Conservation (phyloP, 2,888 invertebrate species). For the Hyalella azteca region DNA sequence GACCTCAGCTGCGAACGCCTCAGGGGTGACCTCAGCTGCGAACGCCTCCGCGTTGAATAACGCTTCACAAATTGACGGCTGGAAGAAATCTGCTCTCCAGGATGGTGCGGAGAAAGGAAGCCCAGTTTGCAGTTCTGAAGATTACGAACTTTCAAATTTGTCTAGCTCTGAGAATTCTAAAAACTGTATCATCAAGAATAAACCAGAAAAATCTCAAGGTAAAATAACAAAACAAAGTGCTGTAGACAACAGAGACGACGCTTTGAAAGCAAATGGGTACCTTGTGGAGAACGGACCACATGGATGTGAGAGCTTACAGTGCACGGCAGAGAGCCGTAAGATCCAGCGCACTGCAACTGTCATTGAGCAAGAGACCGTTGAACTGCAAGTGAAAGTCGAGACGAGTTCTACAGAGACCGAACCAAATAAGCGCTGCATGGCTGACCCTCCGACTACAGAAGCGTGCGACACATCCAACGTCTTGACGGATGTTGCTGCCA, state of each 20-base stretch:
- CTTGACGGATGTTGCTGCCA: background rate
- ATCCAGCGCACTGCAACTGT: conserved; percentile 25
- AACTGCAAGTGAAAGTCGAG: background rate
- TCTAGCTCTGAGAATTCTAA: too few species aligned
- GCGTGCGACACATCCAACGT: background rate
- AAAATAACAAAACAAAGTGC: conserved; percentile 1
- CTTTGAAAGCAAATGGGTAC: background rate
- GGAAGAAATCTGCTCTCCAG: too few species aligned
- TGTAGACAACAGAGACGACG: background rate
- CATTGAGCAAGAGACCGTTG: conserved; percentile 19
- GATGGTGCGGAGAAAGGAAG: too few species aligned
- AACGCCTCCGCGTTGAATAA: background rate
- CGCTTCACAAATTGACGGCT: too few species aligned
- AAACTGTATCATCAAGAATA: too few species aligned
- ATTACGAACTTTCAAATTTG: too few species aligned
- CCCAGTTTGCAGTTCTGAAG: too few species aligned
- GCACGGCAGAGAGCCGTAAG: background rate
- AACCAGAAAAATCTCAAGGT: background rate
- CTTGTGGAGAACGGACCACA: background rate
- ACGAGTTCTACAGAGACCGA: background rate
- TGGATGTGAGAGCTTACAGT: conserved; percentile 12
- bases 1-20: background rate
- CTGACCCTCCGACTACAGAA: background rate
- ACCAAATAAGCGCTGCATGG: background rate
- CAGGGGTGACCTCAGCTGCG: background rate